Evolutionary conservation across 37 sponge, comb jelly and placozoan genomes (phyloP).

Genomic region (Crambe crambe): DNA sequence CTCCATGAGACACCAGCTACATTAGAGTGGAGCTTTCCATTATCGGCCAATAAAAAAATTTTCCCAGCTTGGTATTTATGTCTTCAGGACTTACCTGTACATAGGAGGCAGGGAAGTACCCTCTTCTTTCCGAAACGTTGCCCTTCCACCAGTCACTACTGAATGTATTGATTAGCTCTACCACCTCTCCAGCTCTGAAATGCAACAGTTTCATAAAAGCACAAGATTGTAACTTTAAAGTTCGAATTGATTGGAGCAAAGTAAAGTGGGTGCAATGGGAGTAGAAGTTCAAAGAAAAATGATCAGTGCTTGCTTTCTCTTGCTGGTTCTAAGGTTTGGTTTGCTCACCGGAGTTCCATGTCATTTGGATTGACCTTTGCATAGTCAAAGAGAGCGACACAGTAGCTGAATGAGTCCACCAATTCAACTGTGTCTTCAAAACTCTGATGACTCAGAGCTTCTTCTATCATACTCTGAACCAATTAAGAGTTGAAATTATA

Average conservation of each 20-base stretch:
- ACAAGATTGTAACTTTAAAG: no score
- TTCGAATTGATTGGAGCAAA: no score
- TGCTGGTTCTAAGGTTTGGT: no score
- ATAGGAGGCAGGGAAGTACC: conserved; percentile 74
- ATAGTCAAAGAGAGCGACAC: conserved; percentile 73
- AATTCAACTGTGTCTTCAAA: conserved; percentile 46
- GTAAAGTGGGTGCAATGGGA: no score
- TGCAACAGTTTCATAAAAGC: no score
- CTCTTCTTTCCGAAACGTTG: conserved; percentile 15
- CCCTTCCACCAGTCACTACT: conserved; percentile 77
- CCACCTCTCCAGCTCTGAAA: conserved; percentile 59
- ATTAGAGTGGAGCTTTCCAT: not conserved
- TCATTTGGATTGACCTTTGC: conserved; percentile 58
- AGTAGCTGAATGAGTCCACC: conserved; percentile 25
- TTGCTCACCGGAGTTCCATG: conserved; percentile 51
- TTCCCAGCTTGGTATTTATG: no score
- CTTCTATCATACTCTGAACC: conserved; percentile 14
- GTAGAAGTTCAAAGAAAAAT: no score
- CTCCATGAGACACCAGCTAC: conserved; percentile 47
- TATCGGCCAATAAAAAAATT: no score
- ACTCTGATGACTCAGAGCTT: conserved; percentile 23
- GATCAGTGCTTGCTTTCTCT: no score
- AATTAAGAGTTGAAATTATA: not conserved
- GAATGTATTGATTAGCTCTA: conserved; percentile 54
- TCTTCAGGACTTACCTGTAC: conserved; percentile 44